Evolutionary conservation across 2,797 vertebrate genomes (phyloP).

Genomic region (Geotrypetes seraphini): DNA sequence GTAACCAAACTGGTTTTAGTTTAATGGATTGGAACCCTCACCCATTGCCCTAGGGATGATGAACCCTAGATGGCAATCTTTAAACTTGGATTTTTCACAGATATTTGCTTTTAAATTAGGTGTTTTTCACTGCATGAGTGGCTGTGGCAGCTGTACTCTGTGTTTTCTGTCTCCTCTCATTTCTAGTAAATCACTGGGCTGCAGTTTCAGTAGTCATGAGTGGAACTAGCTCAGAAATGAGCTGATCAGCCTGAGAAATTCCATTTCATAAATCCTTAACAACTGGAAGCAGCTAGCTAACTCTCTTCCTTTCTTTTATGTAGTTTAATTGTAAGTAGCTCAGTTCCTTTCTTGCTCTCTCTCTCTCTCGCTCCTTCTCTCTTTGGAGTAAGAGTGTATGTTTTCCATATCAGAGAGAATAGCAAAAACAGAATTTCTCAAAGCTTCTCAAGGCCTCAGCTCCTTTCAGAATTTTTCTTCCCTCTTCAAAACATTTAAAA

Average conservation of each 20-base stretch:
- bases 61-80: constrained; percentile 46
- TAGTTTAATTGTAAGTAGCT: constrained; percentile 4
- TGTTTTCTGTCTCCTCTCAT: constrained; percentile 49
- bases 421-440: constrained; percentile 4
- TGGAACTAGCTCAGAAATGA: constrained; percentile 30
- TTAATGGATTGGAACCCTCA: constrained; percentile 51
- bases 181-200: constrained; percentile 43
- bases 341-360: constrained; percentile 3
- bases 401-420: not conserved
- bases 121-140: constrained; percentile 55
- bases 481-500: not conserved
- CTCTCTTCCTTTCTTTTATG: not conserved
- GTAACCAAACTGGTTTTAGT: constrained; percentile 49
- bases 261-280: constrained; percentile 17
- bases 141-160: constrained; percentile 49
- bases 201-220: constrained; percentile 37
- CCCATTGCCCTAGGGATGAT: constrained; percentile 29
- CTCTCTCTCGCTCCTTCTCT: constrained; percentile 4
- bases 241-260: constrained; percentile 21
- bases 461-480: not conserved
- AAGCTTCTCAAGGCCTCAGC: constrained; percentile 3
- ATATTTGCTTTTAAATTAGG: constrained; percentile 47
- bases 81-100: constrained; percentile 47
- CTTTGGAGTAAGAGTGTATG: constrained; percentile 16
- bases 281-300: constrained; percentile 13